phyloP scores from a whole-genome alignment of 2,113 vertebrate genomes.

The Uria aalge region DNA sequence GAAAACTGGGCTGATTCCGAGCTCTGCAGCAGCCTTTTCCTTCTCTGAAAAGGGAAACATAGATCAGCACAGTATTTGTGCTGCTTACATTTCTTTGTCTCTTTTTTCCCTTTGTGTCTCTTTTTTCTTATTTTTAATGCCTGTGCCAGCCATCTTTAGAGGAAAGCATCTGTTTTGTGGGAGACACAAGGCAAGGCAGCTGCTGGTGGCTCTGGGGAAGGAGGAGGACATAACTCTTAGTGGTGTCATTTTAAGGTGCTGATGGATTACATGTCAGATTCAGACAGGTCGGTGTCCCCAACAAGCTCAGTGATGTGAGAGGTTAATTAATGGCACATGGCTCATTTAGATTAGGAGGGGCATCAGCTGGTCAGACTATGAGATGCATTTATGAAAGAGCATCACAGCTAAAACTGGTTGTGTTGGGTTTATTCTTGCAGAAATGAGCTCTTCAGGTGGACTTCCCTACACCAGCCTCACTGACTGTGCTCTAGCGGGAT shows the following conservation, averaged over 20 bases:
- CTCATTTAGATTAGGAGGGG: not conserved
- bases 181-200: not conserved
- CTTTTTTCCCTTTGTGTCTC: not conserved
- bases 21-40: not conserved
- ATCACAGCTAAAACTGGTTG: not conserved
- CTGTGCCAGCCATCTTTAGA: not conserved
- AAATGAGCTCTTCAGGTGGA: not conserved
- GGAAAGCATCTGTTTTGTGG: not conserved
- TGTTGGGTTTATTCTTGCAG: not conserved
- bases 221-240: not conserved
- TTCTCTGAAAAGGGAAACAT: not conserved
- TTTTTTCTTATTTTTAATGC: not conserved
- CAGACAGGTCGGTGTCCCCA: not conserved
- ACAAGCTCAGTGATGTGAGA: not conserved
- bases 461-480: not conserved
- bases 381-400: not conserved
- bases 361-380: not conserved
- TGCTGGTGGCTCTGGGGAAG: not conserved
- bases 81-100: not conserved
- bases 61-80: not conserved
- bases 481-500: not conserved
- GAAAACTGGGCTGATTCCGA: not conserved
- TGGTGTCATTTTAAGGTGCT: not conserved
- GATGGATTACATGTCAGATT: constrained; percentile 1
- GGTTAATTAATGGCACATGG: constrained; percentile 3